Base-by-base conservation (phyloP, 2,113 vertebrate species). In the Callipepla californica region DNA sequence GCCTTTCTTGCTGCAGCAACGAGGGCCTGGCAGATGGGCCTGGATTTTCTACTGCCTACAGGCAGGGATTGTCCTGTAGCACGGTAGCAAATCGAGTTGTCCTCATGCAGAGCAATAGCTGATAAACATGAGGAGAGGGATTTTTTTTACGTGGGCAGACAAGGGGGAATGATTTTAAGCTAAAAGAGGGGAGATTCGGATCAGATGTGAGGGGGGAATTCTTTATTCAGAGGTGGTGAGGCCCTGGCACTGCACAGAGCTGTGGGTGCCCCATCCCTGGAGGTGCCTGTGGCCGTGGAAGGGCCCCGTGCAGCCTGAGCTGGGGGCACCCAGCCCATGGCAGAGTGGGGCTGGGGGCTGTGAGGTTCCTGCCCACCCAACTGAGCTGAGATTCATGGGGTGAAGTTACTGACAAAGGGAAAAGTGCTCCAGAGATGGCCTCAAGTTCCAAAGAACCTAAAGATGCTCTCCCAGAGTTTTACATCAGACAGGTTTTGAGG, bases 1-100 rank as follows among this genome's bases (percentile, higher is more conserved):
- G 83, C 68, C 68, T 96, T 91, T 85, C 75, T 83, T 87, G 7
- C 95, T 47, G 13, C 91, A 93, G 94, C 95, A 94, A 73, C 34
- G 0, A 42, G 70, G 11, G 9, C 4, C 0, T 18, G 89, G 94
- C 95, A 93, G 67, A 87, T 50, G 94, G 76, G 77, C 1, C 6
- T n/a, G 79, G 89, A 93, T 90, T 94, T 85, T 14, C 11, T 45
- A 0, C 77, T 5, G 2, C 47, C 70, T 66, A 2, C 2, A 5
- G 48, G 72, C 66, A 40, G 68, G 89, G 75, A 91, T 92, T 89
- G 65, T 20, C 62, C 48, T 82, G 89, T 36, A 32, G 69, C 87
- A 44, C 2, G 55, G 67, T 10, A 89, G 63, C 75, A 81, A 91
- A 92, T 76, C 55, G 18, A 65, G 6, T 51, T 65, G 55, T 67